A percentile compares a stretch with the other conserved stretches of the same genome.
Evolutionary conservation across 2,113 vertebrate species (phyloP).

Genomic region (Octodon degus): DNA sequence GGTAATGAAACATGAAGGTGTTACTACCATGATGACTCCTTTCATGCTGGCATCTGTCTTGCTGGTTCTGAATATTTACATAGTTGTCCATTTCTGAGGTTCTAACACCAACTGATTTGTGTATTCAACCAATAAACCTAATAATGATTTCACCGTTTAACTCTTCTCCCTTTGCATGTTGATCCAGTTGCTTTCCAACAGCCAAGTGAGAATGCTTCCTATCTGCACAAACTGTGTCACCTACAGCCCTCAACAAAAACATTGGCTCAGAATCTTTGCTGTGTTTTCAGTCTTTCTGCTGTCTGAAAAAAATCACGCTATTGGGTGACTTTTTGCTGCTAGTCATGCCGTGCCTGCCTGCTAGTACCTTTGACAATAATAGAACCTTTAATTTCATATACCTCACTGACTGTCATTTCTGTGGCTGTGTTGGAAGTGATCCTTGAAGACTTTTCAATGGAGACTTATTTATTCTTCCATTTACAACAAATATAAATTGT

Average conservation of each 20-base stretch:
- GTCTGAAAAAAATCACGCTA: not conserved
- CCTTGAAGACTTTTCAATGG: not conserved
- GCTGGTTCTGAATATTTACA: not conserved
- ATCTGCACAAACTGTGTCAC: not conserved
- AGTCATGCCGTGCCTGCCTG: not conserved
- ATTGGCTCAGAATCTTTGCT: not conserved
- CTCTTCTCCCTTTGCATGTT: not conserved
- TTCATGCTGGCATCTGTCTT: not conserved
- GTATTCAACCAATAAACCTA: not conserved
- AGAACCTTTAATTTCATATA: not conserved
- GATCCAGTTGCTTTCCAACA: not conserved
- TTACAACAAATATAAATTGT: not conserved
- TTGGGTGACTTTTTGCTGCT: not conserved
- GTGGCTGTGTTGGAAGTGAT: not conserved
- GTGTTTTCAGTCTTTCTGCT: not conserved
- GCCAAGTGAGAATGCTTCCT: not conserved
- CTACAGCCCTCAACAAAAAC: not conserved
- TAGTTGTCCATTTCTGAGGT: not conserved
- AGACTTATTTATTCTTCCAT: not conserved
- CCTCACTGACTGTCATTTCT: not conserved
- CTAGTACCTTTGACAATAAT: not conserved
- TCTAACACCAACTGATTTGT: not conserved
- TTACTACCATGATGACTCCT: not conserved
- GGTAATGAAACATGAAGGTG: not conserved
- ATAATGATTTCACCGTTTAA: not conserved